Percentiles rank a stretch among this genome's conserved stretches.
phyloP scores from a whole-genome alignment of 1,140 invertebrate genomes.

The Macrobrachium nipponense region DNA sequence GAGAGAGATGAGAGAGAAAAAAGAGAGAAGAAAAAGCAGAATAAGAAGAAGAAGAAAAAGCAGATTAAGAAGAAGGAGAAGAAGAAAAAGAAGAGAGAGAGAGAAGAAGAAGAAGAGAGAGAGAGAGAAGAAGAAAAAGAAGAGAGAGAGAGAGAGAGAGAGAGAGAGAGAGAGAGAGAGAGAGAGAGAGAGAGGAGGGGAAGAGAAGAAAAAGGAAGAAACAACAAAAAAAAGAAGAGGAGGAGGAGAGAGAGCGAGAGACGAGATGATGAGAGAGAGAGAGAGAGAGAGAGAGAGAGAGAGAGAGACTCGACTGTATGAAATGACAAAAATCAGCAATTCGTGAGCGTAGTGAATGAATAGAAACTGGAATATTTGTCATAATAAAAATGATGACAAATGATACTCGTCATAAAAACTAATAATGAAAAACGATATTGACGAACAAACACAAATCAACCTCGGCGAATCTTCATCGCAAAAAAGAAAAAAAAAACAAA shows the following conservation, averaged over 20 bases:
- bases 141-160: neutral
- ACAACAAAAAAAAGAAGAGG: too few relatives aligned
- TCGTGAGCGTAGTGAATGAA: too few relatives aligned
- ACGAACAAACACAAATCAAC: too few relatives aligned
- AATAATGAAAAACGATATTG: too few relatives aligned
- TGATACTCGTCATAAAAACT: too few relatives aligned
- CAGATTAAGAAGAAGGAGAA: neutral
- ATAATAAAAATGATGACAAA: too few relatives aligned
- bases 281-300: neutral
- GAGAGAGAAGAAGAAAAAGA: too few relatives aligned
- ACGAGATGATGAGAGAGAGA: neutral
- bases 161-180: neutral
- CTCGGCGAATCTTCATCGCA: too few relatives aligned
- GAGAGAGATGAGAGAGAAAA: neutral
- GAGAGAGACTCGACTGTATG: neutral
- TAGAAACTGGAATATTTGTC: too few relatives aligned
- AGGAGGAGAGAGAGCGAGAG: neutral
- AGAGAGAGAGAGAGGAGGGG: neutral
- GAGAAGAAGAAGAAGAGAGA: too few relatives aligned
- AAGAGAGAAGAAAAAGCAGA: neutral
- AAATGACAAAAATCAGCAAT: too few relatives aligned
- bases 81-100: neutral
- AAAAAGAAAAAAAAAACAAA: too few relatives aligned
- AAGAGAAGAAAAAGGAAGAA: neutral
- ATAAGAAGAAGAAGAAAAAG: neutral